Base-by-base conservation (phyloP, 2,113 vertebrate genomes). In the Maccullochella peelii region DNA sequence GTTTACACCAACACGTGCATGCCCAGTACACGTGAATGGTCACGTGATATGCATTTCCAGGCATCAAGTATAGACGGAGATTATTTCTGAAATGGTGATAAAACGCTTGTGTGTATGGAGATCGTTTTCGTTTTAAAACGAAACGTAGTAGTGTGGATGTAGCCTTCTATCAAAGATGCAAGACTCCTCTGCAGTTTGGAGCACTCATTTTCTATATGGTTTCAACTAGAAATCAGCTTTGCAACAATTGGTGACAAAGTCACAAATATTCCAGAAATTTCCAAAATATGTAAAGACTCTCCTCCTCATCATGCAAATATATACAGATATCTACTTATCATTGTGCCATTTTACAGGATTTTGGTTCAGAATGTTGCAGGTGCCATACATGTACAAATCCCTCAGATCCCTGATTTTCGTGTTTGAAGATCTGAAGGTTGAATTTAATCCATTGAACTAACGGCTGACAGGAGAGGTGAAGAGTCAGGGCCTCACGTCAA, bases 121-220 rank as follows among this genome's bases (percentile, higher is more conserved):
- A n/a, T n/a, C n/a, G n/a, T n/a, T n/a, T n/a, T n/a, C n/a, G n/a
- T n/a, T n/a, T n/a, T n/a, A n/a, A n/a, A n/a, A n/a, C n/a, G n/a
- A n/a, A n/a, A n/a, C n/a, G n/a, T n/a, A n/a, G n/a, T n/a, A n/a
- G n/a, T n/a, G n/a, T n/a, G n/a, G n/a, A n/a, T n/a, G n/a, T n/a
- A n/a, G n/a, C n/a, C n/a, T n/a, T n/a, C n/a, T 57, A 87, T 83
- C 76, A 87, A 79, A 85, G 21, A 82, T 74, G 33, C 47, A 25
- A 75, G 76, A 77, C 27, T 75, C 12, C 40, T 63, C 21, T 75
- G 30, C 77, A 62, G 58, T 59, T 74, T 38, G 68, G 72, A 59
- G 55, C 72, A 74, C 40, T 67, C 21, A 30, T 1, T 36, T 73
- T 50, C 8, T 61, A 11, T 52, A 23, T 54, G 27, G 63, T 66